Percentiles rank a stretch among this genome's conserved stretches.
Evolutionary conservation across 2,797 vertebrate genomes (phyloP).

Genomic region (Kryptopterus vitreolus): DNA sequence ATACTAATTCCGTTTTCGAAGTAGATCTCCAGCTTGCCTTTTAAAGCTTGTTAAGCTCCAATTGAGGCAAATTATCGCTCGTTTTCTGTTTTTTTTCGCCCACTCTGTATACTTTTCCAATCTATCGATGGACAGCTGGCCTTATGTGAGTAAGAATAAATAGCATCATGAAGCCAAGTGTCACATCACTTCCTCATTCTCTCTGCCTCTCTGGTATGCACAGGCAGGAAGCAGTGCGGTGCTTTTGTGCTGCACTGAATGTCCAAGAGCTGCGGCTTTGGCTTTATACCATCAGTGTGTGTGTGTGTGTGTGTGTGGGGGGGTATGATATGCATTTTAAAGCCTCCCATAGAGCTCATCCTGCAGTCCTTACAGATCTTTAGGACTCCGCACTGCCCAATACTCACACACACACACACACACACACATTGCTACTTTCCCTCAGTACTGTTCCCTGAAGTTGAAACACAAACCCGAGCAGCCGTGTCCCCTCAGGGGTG

Average conservation of each 20-base stretch:
- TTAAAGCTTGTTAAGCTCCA: background rate
- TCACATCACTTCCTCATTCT: background rate
- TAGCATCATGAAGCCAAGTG: background rate
- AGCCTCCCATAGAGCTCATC: conserved; percentile 10
- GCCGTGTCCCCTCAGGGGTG: too few relatives aligned
- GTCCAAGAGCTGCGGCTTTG: conserved; percentile 35
- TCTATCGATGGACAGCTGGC: conserved; percentile 4
- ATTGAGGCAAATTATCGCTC: background rate
- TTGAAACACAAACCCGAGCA: background rate
- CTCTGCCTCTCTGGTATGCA: conserved; percentile 5
- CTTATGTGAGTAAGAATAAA: background rate
- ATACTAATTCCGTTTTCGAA: background rate
- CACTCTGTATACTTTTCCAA: background rate
- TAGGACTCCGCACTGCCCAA: conserved; percentile 18
- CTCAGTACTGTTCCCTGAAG: background rate
- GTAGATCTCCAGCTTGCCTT: conserved; percentile 14
- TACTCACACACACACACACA: conserved; percentile 6
- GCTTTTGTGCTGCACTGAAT: conserved; percentile 43
- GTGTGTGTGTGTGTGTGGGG: conserved; percentile 16
- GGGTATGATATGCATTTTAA: conserved; percentile 36
- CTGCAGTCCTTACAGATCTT: background rate
- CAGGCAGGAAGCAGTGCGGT: conserved; percentile 36
- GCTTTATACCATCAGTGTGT: conserved; percentile 9
- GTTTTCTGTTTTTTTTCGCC: background rate
- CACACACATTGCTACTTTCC: background rate